These are phyloP conservation scores for Timema cristinae DNA, from an alignment of 2,888 invertebrate genomes.

Conservation along the genomic window DNA sequence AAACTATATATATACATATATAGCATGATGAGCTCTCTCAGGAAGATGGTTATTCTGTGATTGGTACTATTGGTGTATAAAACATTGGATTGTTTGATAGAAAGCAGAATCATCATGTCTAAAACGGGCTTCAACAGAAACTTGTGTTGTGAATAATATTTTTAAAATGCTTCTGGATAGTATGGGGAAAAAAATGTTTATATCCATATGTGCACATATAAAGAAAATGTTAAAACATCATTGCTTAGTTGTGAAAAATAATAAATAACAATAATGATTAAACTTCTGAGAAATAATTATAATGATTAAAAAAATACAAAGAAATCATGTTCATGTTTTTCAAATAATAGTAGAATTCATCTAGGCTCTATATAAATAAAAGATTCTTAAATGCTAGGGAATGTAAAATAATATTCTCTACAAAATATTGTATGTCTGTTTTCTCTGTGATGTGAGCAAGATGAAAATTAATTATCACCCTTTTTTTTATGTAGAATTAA, in stretches of 20 bases:
- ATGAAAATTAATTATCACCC: slow-evolving; percentile 48
- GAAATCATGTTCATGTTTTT: slow-evolving; percentile 46
- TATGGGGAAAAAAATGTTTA: slow-evolving; percentile 15
- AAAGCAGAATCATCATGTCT: too few relatives aligned
- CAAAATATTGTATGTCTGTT: slow-evolving; percentile 44
- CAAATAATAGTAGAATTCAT: slow-evolving; percentile 37
- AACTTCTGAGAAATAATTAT: slow-evolving; percentile 29
- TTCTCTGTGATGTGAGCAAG: slow-evolving; percentile 42
- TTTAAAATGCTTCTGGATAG: too few relatives aligned
- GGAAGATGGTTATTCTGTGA: too few relatives aligned
- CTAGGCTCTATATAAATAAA: slow-evolving; percentile 24
- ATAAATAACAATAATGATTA: slow-evolving; percentile 41
- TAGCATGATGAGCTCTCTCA: too few relatives aligned
- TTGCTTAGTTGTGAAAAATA: slow-evolving; percentile 44
- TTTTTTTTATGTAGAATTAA: slow-evolving; percentile 40
- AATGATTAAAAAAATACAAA: slow-evolving; percentile 41
- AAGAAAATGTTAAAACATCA: slow-evolving; percentile 38
- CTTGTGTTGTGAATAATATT: too few relatives aligned
- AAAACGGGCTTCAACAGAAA: too few relatives aligned
- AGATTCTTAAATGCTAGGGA: slow-evolving; percentile 25
- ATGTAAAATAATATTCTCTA: slow-evolving; percentile 21
- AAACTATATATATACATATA: too few relatives aligned
- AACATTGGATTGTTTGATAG: too few relatives aligned
- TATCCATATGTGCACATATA: slow-evolving; percentile 28
- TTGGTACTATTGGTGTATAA: too few relatives aligned